Evolutionary conservation across 2,888 invertebrate genomes (phyloP).

Genomic region (Plemyria rubiginata): DNA sequence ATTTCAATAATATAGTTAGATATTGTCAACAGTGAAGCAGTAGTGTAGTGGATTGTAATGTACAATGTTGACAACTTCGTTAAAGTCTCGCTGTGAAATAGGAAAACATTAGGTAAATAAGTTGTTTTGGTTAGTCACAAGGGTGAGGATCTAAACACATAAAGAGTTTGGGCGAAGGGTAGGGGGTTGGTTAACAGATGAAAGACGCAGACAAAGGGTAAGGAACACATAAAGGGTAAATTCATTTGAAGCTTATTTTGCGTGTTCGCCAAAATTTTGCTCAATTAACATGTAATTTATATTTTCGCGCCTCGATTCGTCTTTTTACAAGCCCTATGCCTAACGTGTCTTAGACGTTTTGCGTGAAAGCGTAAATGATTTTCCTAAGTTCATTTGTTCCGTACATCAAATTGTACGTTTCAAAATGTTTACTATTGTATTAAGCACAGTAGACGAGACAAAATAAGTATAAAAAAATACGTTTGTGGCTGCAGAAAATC

Average conservation of each 20-base stretch:
- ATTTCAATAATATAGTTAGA: slow-evolving; percentile 66
- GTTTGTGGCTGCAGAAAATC: slow-evolving; percentile 78
- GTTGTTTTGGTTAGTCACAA: slow-evolving; percentile 81
- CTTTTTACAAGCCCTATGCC: slow-evolving; percentile 77
- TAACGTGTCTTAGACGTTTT: slow-evolving; percentile 82
- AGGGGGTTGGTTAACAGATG: slow-evolving; percentile 88
- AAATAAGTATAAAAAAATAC: slow-evolving; percentile 81
- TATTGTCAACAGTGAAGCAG: slow-evolving; percentile 73
- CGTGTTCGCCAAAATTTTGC: slow-evolving; percentile 83
- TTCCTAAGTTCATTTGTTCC: slow-evolving; percentile 81
- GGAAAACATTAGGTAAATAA: slow-evolving; percentile 80
- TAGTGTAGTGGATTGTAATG: slow-evolving; percentile 75
- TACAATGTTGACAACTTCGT: slow-evolving; percentile 77
- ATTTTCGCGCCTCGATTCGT: slow-evolving; percentile 76
- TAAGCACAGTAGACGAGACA: slow-evolving; percentile 84
- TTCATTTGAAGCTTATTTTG: slow-evolving; percentile 85
- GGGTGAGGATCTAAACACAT: slow-evolving; percentile 84
- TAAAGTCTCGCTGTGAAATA: slow-evolving; percentile 75
- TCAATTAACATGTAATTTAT: slow-evolving; percentile 72
- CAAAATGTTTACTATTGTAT: slow-evolving; percentile 73
- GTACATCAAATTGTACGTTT: slow-evolving; percentile 78
- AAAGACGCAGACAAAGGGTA: slow-evolving; percentile 93
- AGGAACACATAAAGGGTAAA: slow-evolving; percentile 86
- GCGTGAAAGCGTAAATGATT: slow-evolving; percentile 86
- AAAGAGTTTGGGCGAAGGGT: slow-evolving; percentile 82